Evolutionary conservation across 2,888 invertebrate genomes (phyloP).

Genomic region (Carcina quercana): DNA sequence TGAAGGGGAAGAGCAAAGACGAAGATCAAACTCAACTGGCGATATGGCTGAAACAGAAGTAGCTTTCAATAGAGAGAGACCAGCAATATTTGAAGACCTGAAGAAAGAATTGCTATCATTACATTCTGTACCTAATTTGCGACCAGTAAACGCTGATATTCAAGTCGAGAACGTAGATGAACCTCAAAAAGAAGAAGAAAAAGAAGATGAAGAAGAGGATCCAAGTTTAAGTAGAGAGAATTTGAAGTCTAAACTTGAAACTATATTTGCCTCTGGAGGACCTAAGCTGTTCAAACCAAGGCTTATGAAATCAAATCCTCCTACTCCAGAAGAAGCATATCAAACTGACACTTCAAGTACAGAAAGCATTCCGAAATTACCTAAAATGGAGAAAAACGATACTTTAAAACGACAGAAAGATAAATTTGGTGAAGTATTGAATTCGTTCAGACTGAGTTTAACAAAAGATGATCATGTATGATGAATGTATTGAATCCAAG

Average conservation of each 20-base stretch:
- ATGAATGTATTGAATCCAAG: too few relatives aligned
- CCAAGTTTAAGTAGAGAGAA: conserved; percentile 45
- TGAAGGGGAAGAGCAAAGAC: conserved; percentile 42
- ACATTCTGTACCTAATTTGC: conserved; percentile 35
- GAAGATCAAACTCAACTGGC: conserved; percentile 53
- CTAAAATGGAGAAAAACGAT: conserved; percentile 60
- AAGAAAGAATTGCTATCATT: conserved; percentile 50
- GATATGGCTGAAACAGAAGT: conserved; percentile 38
- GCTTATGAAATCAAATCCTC: conserved; percentile 51
- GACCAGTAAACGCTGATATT: conserved; percentile 33
- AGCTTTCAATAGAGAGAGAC: conserved; percentile 29
- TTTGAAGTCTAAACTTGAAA: conserved; percentile 58
- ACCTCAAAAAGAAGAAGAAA: conserved; percentile 21
- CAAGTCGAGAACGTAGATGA: conserved; percentile 19
- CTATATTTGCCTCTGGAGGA: conserved; percentile 52
- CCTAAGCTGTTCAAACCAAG: conserved; percentile 43
- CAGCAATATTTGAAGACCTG: conserved; percentile 45
- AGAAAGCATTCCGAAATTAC: conserved; percentile 48
- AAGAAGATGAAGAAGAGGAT: conserved; percentile 33
- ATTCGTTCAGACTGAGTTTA: conserved; percentile 56
- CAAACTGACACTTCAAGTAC: conserved; percentile 45
- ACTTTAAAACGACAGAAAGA: conserved; percentile 60
- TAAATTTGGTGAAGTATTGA: conserved; percentile 55
- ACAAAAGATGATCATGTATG: conserved; percentile 52
- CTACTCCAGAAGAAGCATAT: conserved; percentile 50